Percentiles rank a stretch among this genome's conserved stretches.
Evolutionary conservation across 2,113 vertebrate genomes (phyloP).

Genomic region (Dipodomys spectabilis): DNA sequence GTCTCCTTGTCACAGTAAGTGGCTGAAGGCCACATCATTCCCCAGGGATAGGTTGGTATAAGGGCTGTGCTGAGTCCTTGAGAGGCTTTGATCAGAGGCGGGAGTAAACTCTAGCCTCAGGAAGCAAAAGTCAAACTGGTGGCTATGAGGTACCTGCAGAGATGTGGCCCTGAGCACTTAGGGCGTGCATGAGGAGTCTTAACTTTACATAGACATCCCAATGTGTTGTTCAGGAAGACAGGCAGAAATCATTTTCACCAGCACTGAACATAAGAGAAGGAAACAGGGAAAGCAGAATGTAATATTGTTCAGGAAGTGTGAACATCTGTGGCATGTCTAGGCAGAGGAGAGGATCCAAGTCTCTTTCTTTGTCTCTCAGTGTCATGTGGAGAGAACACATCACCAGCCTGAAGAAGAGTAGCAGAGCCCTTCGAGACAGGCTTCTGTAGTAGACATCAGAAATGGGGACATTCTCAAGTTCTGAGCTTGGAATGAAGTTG

Average conservation of each 20-base stretch:
- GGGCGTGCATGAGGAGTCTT: not conserved
- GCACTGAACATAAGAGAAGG: not conserved
- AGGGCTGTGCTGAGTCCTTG: not conserved
- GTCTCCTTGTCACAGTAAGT: not conserved
- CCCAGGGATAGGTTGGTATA: not conserved
- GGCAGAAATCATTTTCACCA: not conserved
- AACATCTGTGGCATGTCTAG: accelerated
- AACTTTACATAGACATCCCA: not conserved
- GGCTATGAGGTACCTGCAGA: not conserved
- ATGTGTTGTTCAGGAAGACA: not conserved
- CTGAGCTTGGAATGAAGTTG: not conserved
- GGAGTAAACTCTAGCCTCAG: not conserved
- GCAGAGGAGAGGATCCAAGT: not conserved
- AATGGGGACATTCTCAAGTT: not conserved
- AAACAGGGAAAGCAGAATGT: not conserved
- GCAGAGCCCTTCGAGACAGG: not conserved
- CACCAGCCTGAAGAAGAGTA: not conserved
- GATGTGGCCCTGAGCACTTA: not conserved
- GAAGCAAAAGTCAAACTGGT: not conserved
- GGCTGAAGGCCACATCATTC: not conserved
- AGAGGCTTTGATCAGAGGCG: not conserved
- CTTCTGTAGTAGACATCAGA: not conserved
- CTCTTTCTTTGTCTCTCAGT: not conserved
- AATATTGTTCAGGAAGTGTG: not conserved
- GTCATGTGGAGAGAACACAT: not conserved